Base-by-base conservation (phyloP, 2,113 vertebrate species). In the Halcyon malimbica region DNA sequence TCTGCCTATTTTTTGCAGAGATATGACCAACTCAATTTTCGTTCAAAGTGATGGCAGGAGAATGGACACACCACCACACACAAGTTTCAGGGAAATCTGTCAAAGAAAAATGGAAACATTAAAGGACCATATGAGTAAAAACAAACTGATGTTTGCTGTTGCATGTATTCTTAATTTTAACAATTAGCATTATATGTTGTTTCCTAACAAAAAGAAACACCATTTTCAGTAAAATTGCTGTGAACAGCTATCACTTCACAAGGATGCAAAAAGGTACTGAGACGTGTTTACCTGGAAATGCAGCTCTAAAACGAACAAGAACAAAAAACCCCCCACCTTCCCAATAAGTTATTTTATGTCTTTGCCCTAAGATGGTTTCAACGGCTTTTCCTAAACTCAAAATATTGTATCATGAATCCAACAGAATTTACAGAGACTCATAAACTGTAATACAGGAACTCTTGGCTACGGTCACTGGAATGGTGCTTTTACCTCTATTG, bases 401-500 rank as follows among this genome's bases (percentile, higher is more conserved):
- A 93, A 83, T 13, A 33, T 1, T 31, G 26, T 4, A 37, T 29
- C 2, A 1, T 10, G 10, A 65, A 86, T 44, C 15, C 25, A 39
- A 39, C 8, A 65, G 14, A 42, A 33, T 63, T 68, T 64, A 46
- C 17, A 76, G 44, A 57, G 35, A 56, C 31, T 70, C 13, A 4
- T 3, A 3, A 68, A 56, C 23, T 44, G 13, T 57, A 63, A 46
- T 13, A n/a, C 8, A 79, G 46, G 25, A 76, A 4, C 51, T 51
- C 39, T 50, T 39, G 39, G 11, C 42, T 51, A 11, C 1, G 8
- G 48, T 57, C 50, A 91, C 50, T 41, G 63, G 74, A 86, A 87
- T 8, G 25, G 19, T 71, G 48, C 28, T 85, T 91, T 95, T 97
- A 99, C 99, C 99, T 99, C 99, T 35, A 99, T 99, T 83, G 99